phyloP scores from a whole-genome alignment of 2,797 vertebrate species.

The Scolopax bukidnonensis region DNA sequence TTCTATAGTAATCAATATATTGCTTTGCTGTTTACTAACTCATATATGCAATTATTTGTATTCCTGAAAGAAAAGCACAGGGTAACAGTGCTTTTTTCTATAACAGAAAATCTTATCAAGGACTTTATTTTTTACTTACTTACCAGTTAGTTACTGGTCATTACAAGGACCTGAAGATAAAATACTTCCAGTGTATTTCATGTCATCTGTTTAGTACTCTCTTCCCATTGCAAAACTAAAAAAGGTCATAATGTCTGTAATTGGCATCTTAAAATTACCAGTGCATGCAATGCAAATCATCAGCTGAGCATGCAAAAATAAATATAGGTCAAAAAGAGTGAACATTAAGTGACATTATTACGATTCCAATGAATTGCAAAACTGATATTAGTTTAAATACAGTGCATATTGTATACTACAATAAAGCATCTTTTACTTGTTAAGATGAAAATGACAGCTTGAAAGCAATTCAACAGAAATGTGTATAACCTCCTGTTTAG shows the following conservation, averaged over 20 bases:
- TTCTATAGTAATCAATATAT: not conserved
- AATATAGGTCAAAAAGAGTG: slow-evolving; percentile 77
- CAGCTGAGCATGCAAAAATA: slow-evolving; percentile 73
- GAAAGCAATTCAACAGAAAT: not conserved
- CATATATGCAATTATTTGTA: not conserved
- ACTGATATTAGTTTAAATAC: not conserved
- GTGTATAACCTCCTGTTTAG: not conserved
- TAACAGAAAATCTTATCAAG: not conserved
- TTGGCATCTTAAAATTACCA: slow-evolving; percentile 71
- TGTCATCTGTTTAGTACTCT: slow-evolving; percentile 78
- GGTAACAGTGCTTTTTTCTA: not conserved
- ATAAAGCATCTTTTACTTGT: not conserved
- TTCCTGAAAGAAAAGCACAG: not conserved
- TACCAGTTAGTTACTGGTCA: not conserved
- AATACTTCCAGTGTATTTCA: slow-evolving; percentile 48
- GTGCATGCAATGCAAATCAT: not conserved
- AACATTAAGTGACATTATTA: slow-evolving; percentile 66
- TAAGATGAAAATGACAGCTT: not conserved
- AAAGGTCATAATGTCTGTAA: slow-evolving; percentile 77
- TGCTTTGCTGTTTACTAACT: not conserved
- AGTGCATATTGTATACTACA: not conserved
- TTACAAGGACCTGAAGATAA: not conserved
- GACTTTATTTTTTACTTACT: not conserved
- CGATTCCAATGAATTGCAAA: not conserved
- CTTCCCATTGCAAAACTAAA: slow-evolving; percentile 66